Percentiles rank a stretch among this genome's conserved stretches.
Conservation (phyloP, 2,888 invertebrate genomes). For the Xanthorhoe designata region DNA sequence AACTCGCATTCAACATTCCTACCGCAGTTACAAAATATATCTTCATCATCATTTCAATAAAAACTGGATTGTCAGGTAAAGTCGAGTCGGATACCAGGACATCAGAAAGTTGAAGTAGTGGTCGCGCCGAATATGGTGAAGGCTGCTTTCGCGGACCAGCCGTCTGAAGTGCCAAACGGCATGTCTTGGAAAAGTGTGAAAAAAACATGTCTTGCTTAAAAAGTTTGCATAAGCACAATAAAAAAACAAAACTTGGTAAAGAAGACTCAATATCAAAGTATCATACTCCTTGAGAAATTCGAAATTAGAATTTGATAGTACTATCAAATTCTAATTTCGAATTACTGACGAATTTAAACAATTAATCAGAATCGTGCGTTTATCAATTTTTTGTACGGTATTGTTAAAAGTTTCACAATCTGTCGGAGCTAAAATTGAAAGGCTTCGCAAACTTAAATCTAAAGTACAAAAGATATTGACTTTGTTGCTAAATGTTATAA, state of each 20-base stretch:
- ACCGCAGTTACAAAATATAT: slow-evolving; percentile 31
- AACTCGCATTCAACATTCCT: slow-evolving; percentile 25
- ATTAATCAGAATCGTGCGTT: background rate
- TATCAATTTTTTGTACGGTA: background rate
- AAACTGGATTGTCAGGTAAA: slow-evolving; percentile 38
- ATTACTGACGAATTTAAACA: too few relatives aligned
- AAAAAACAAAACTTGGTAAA: background rate
- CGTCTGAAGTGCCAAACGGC: slow-evolving; percentile 45
- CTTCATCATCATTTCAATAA: slow-evolving; percentile 33
- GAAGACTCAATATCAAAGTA: background rate
- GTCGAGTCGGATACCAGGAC: slow-evolving; percentile 58
- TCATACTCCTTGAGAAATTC: background rate
- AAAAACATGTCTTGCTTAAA: slow-evolving; percentile 3
- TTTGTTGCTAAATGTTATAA: slow-evolving; percentile 4
- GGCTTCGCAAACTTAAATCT: background rate
- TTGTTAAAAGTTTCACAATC: slow-evolving; percentile 11
- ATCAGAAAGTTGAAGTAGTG: slow-evolving; percentile 64
- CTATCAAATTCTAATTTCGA: too few relatives aligned
- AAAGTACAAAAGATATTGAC: slow-evolving; percentile 1
- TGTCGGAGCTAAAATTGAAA: background rate
- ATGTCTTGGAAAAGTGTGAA: slow-evolving; percentile 32
- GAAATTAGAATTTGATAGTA: too few relatives aligned
- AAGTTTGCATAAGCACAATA: background rate
- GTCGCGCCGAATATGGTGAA: slow-evolving; percentile 57
- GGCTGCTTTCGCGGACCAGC: slow-evolving; percentile 62